Evolutionary conservation across 2,113 vertebrate genomes (phyloP).

Genomic region (Myotis yumanensis): DNA sequence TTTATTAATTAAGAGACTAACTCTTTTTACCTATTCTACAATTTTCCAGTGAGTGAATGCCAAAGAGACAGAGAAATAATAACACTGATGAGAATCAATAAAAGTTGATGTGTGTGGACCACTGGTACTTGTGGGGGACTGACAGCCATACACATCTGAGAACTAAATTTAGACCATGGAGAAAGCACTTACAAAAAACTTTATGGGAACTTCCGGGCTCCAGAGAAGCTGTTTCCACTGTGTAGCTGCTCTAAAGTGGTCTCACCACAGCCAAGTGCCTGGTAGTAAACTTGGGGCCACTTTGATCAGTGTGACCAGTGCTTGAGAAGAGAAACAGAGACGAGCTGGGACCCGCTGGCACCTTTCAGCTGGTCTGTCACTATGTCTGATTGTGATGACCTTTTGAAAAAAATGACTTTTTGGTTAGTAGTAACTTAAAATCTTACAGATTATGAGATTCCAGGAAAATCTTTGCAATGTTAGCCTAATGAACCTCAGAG

Average conservation of each 20-base stretch:
- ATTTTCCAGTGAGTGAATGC: not conserved
- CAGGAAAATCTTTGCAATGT: not conserved
- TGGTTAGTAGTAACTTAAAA: not conserved
- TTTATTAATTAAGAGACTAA: not conserved
- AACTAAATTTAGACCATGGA: not conserved
- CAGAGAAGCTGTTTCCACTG: not conserved
- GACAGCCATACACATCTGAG: not conserved
- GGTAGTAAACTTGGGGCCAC: not conserved
- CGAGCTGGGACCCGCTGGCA: not conserved
- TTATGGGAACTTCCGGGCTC: rapidly evolving
- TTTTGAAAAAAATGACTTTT: not conserved
- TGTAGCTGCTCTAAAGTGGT: not conserved
- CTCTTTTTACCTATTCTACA: not conserved
- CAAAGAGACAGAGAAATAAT: not conserved
- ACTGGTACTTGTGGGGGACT: not conserved
- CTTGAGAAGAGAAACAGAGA: not conserved
- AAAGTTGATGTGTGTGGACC: not conserved
- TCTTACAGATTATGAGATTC: not conserved
- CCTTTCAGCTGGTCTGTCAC: not conserved
- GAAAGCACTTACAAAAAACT: not conserved
- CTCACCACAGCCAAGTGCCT: not conserved
- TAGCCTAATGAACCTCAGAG: not conserved
- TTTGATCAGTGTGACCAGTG: not conserved
- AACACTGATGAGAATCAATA: not conserved
- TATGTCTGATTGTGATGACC: not conserved